Percentiles rank a stretch among this genome's conserved stretches.
These are phyloP conservation scores for Sus cebifrons DNA, from an alignment of 2,797 vertebrate species.

Conservation along the genomic window DNA sequence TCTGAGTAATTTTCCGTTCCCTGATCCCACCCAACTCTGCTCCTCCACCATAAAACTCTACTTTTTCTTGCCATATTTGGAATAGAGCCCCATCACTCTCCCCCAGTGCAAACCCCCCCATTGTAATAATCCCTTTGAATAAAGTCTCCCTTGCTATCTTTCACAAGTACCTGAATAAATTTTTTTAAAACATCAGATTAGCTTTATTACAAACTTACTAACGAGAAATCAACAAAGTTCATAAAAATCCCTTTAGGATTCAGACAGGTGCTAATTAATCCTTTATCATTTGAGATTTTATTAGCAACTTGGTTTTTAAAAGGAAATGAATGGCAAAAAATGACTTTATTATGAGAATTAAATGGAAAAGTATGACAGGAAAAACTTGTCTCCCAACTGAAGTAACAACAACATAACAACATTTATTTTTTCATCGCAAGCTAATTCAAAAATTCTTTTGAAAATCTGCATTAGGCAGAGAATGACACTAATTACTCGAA, in stretches of 20 bases:
- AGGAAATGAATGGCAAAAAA: neutral
- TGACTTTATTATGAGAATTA: neutral
- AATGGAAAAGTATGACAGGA: neutral
- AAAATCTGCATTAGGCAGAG: neutral
- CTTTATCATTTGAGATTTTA: constrained; percentile 36
- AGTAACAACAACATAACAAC: neutral
- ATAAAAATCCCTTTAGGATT: constrained; percentile 36
- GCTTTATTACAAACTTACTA: constrained; percentile 36
- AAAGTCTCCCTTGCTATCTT: neutral
- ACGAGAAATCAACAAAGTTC: neutral
- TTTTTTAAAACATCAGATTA: constrained; percentile 41
- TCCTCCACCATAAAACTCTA: neutral
- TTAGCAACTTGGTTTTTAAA: constrained; percentile 34
- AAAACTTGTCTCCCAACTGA: neutral
- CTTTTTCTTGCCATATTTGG: neutral
- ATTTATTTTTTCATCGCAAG: neutral
- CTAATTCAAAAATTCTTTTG: constrained; percentile 29
- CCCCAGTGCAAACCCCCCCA: neutral
- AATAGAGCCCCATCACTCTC: neutral
- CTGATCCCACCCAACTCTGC: neutral
- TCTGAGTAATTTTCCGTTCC: neutral
- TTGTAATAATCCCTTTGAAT: neutral
- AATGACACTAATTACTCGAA: neutral
- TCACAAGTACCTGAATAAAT: neutral
- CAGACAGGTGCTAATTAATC: constrained; percentile 1